Evolutionary conservation across 2,888 invertebrate genomes (phyloP), one percentile per base, ranked within the genome.

Genomic region (Drosophila paranaensis): DNA sequence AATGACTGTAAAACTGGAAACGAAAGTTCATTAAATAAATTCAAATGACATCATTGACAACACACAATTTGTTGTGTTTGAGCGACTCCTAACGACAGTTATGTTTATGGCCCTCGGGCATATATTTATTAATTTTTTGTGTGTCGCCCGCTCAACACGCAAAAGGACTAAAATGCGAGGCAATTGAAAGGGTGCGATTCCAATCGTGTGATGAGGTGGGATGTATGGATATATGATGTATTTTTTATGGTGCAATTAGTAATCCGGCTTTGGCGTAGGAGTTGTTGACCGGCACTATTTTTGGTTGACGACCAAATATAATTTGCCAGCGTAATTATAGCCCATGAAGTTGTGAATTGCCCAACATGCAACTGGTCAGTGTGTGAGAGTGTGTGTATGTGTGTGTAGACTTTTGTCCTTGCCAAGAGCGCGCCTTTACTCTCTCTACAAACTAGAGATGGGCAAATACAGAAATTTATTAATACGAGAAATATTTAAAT

Each of bases 1-100:
- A 42, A 30, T n/a, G 43, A 16, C 9, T n/a, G 14, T 48, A 40
- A 63, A 65, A 43, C 40, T 9, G 40, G 60, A 65, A 71, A 58
- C 57, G 54, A 58, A 62, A 58, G 68, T 58, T 74, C 14, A 58
- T 40, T 62, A 65, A 79, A 83, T 74, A 70, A 75, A 73, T 74
- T 79, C 77, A 83, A 74, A 89, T 84, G 84, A 84, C 84, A 88
- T 84, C 84, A 84, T 88, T 71, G 62, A 62, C 66, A 84, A 57
- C 71, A 60, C 53, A 66, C 61, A 69, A 71, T 81, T 86, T 66
- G 65, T 60, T 69, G 60, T 45, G 60, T 33, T 61, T 51, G 9
- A 56, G 43, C 56, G 40, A 14, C 42, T 10, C 30, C 16, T 16
- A 33, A 33, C n/a, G 48, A 8, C 43, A 66, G 60, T 60, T 51